Evolutionary conservation across 2,797 vertebrate species (phyloP).

Genomic region (Catharus ustulatus): DNA sequence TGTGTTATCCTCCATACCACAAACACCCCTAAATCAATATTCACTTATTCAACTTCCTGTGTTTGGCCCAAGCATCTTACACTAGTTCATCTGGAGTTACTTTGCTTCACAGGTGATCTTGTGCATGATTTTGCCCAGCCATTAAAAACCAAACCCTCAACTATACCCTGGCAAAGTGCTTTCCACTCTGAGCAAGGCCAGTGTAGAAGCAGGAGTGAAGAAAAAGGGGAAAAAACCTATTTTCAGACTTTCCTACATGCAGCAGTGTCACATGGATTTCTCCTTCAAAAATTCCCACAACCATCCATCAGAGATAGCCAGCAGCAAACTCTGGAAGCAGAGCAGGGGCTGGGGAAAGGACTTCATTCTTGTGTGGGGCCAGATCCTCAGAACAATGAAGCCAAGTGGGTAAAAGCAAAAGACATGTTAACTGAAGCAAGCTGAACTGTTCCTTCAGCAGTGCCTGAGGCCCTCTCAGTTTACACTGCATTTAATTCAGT

Average conservation of each 20-base stretch:
- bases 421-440: slow-evolving; percentile 47
- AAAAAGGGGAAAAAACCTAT: background rate
- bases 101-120: background rate
- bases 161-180: background rate
- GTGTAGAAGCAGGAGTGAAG: background rate
- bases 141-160: background rate
- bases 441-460: slow-evolving; percentile 13
- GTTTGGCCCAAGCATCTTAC: background rate
- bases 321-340: slow-evolving; percentile 10
- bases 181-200: background rate
- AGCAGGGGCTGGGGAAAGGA: background rate
- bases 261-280: background rate
- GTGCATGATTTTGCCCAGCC: background rate
- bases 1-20: background rate
- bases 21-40: background rate
- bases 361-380: background rate
- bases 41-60: accelerated
- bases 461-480: background rate
- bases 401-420: slow-evolving; percentile 50
- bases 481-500: background rate
- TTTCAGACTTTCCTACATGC: background rate
- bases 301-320: background rate
- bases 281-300: background rate
- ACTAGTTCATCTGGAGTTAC: background rate
- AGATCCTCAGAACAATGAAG: background rate